Percentiles rank a stretch among this genome's conserved stretches.
These are phyloP conservation scores for Stichopus horrens DNA, from an alignment of 53 echinoderm and acorn worm species.

Conservation along the genomic window DNA sequence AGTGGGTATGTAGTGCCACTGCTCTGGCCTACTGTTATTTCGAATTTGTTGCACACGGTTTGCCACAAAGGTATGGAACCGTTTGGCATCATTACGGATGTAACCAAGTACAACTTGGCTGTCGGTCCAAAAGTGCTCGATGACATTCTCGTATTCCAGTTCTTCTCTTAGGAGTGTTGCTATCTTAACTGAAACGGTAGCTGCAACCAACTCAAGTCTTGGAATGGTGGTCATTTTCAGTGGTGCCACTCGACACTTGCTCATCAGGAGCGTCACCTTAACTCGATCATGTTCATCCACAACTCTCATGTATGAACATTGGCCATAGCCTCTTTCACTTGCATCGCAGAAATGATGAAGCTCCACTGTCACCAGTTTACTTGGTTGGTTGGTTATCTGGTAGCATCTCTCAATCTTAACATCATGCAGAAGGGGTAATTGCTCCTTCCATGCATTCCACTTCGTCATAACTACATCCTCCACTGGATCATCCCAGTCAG, in stretches of 20 bases:
- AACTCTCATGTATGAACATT: conserved; percentile 30
- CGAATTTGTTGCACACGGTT: conserved; percentile 32
- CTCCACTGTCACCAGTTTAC: neutral
- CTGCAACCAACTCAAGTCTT: conserved; percentile 32
- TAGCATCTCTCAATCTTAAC: conserved; percentile 36
- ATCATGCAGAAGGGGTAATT: conserved; percentile 9
- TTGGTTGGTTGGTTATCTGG: neutral
- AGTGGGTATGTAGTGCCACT: conserved; percentile 46
- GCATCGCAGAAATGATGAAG: conserved; percentile 17
- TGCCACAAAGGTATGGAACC: conserved; percentile 48
- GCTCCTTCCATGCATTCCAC: conserved; percentile 38
- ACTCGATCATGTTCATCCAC: conserved; percentile 23
- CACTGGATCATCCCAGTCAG: conserved; percentile 49
- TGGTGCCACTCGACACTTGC: conserved; percentile 47
- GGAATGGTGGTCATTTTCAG: conserved; percentile 35
- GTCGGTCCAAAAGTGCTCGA: conserved; percentile 49
- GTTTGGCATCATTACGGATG: conserved; percentile 28
- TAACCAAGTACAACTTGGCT: conserved; percentile 47
- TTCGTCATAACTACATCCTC: neutral
- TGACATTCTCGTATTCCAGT: conserved; percentile 15
- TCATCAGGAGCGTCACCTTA: conserved; percentile 34
- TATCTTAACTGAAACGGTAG: conserved; percentile 29
- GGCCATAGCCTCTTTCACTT: conserved; percentile 28
- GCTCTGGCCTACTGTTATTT: conserved; percentile 28
- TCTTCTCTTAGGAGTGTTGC: conserved; percentile 11